Evolutionary conservation across 53 echinoderm and acorn worm species (phyloP).

Genomic region (Echinarachnius parma): DNA sequence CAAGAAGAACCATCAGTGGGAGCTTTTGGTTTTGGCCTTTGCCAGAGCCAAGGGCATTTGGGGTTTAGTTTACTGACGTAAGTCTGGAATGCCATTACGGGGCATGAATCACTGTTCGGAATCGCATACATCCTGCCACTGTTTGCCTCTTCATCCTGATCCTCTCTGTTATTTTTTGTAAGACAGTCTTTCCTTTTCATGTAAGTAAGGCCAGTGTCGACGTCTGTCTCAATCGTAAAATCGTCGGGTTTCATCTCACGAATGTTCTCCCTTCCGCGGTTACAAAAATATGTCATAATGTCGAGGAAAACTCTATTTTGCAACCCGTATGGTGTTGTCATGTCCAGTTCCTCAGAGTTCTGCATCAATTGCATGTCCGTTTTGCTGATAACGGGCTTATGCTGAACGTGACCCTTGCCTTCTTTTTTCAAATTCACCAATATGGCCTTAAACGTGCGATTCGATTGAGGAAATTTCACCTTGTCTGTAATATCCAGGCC

Average conservation of each 20-base stretch:
- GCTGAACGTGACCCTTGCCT: not conserved
- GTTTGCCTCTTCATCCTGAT: conserved; percentile 25
- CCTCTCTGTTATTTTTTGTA: conserved; percentile 21
- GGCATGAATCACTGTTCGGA: conserved; percentile 26
- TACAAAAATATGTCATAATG: conserved; percentile 22
- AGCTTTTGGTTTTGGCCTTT: conserved; percentile 31
- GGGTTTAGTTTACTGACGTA: conserved; percentile 31
- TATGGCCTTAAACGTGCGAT: conserved; percentile 7
- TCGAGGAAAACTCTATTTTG: conserved; percentile 26
- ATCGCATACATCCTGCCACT: conserved; percentile 28
- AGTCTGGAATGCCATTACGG: conserved; percentile 21
- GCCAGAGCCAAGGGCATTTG: conserved; percentile 37
- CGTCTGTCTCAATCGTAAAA: conserved; percentile 10
- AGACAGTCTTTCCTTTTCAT: conserved; percentile 17
- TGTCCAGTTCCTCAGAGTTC: conserved; percentile 21
- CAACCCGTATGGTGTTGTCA: not conserved
- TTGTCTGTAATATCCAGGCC: too few species aligned
- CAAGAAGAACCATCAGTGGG: conserved; percentile 37
- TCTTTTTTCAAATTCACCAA: conserved; percentile 19
- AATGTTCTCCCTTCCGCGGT: conserved; percentile 15
- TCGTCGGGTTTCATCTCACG: conserved; percentile 4
- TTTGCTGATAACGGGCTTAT: conserved; percentile 6
- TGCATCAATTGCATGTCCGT: conserved; percentile 27
- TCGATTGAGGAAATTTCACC: too few species aligned
- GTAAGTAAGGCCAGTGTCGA: conserved; percentile 19